Conservation (phyloP, 2,113 vertebrate genomes). For the Rhagologus leucostigma region DNA sequence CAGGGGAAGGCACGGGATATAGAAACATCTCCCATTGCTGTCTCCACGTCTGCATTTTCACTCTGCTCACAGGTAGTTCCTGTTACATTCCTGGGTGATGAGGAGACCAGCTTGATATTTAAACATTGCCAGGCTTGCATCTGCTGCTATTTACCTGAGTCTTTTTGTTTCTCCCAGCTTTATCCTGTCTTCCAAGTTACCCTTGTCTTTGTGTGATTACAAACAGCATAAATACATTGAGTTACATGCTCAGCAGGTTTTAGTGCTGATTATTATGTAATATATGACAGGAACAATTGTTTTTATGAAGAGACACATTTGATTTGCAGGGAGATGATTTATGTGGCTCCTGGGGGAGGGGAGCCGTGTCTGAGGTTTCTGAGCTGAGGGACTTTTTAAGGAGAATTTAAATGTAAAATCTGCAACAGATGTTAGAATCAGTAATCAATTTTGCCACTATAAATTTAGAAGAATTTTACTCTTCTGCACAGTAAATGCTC, state of each 20-base stretch:
- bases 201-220: background rate
- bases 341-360: background rate
- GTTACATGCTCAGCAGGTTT: background rate
- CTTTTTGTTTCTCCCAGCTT: background rate
- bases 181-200: background rate
- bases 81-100: background rate
- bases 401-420: constrained; percentile 48
- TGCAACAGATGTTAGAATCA: constrained; percentile 45
- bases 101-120: background rate
- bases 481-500: background rate
- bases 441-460: constrained; percentile 50
- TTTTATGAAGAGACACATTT: background rate
- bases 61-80: background rate
- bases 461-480: constrained; percentile 44
- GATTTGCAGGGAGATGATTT: background rate
- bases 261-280: background rate
- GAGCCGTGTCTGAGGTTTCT: background rate
- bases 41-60: background rate
- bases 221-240: background rate
- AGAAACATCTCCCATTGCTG: accelerated
- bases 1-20: background rate
- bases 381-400: constrained; percentile 10
- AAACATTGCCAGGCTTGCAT: background rate
- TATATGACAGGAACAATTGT: background rate
- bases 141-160: background rate